phyloP scores from a whole-genome alignment of 2,888 invertebrate species.

The Noctua janthe region DNA sequence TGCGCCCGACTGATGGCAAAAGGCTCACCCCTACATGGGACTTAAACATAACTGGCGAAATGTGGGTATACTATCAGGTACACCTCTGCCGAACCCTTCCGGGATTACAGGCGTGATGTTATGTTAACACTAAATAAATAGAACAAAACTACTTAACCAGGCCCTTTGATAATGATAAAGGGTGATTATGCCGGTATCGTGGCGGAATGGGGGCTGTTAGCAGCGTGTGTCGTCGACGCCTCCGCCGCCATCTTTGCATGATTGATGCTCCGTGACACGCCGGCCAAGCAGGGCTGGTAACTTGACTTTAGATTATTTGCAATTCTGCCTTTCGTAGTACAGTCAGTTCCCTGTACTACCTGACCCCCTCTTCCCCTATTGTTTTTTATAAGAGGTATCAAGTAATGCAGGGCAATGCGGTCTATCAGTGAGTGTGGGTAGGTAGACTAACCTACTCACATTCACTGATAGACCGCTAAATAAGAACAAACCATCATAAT shows the following conservation, averaged over 20 bases:
- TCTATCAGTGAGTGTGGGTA: too few relatives aligned
- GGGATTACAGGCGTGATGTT: too few relatives aligned
- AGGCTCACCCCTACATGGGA: too few relatives aligned
- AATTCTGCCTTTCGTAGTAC: not conserved
- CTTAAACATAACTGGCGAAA: too few relatives aligned
- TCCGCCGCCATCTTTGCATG: constrained; percentile 77
- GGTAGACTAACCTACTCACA: not conserved
- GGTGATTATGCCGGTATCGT: constrained; percentile 42
- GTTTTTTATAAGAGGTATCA: not conserved
- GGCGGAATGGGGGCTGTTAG: constrained; percentile 30
- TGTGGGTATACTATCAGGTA: too few relatives aligned
- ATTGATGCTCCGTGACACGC: constrained; percentile 76
- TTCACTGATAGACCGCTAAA: not conserved
- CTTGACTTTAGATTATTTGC: constrained; percentile 3
- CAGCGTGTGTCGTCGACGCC: constrained; percentile 41
- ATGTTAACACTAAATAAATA: not conserved
- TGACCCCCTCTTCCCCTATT: not conserved
- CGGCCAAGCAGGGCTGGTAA: constrained; percentile 68
- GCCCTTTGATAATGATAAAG: constrained; percentile 44
- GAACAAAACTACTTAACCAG: constrained; percentile 8
- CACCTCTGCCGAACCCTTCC: too few relatives aligned
- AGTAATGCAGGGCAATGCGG: not conserved
- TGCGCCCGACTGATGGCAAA: too few relatives aligned
- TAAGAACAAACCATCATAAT: not conserved
- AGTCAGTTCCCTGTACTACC: not conserved